Conservation (phyloP, 2,797 vertebrate species). For the Scomberomorus guttatus region DNA sequence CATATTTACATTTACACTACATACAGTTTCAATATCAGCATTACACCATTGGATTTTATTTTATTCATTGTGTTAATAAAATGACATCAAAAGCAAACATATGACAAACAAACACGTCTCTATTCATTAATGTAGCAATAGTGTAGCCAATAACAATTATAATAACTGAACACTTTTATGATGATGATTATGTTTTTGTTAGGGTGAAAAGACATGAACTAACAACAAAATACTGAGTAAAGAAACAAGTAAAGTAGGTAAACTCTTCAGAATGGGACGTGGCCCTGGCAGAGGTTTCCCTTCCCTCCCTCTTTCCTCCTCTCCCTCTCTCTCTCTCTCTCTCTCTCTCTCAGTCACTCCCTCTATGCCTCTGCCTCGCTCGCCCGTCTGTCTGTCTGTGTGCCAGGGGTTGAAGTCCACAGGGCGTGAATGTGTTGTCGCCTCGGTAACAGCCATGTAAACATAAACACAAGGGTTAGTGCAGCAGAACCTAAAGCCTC, state of each 20-base stretch:
- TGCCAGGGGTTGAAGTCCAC: constrained; percentile 56
- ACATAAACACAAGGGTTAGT: constrained; percentile 75
- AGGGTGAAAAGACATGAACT: not conserved
- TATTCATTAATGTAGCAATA: not conserved
- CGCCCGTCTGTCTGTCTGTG: constrained; percentile 15
- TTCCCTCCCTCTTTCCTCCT: not conserved
- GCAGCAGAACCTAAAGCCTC: constrained; percentile 17
- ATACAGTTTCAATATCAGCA: not conserved
- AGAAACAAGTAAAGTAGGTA: not conserved
- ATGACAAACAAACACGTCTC: too few relatives aligned
- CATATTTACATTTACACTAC: too few relatives aligned
- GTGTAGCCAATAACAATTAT: not conserved
- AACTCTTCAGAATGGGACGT: constrained; percentile 25
- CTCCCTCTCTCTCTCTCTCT: not conserved
- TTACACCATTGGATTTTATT: not conserved
- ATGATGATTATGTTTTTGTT: too few relatives aligned
- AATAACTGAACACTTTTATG: not conserved
- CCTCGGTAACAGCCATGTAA: constrained; percentile 67
- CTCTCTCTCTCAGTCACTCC: too few relatives aligned
- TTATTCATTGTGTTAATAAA: too few relatives aligned
- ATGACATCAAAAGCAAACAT: not conserved
- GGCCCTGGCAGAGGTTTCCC: constrained; percentile 35
- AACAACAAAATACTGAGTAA: not conserved
- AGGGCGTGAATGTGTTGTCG: constrained; percentile 58
- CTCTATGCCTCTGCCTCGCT: not conserved